phyloP scores from a whole-genome alignment of 2,797 vertebrate genomes.

The Gorsachius magnificus region DNA sequence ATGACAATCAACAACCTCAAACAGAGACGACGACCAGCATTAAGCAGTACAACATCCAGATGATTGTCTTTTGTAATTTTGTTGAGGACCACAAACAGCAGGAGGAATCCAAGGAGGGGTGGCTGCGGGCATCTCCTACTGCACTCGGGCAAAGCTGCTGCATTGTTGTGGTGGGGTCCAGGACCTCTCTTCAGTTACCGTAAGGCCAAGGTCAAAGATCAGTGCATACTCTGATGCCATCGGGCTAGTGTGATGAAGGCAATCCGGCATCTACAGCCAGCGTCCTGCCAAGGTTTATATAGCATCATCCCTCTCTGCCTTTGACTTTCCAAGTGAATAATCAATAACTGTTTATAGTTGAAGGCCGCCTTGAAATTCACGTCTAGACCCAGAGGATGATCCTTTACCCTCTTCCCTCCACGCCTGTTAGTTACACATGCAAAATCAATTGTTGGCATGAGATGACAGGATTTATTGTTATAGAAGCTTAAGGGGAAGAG shows the following conservation, averaged over 20 bases:
- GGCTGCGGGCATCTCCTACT: background rate
- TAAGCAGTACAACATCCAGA: conserved; percentile 42
- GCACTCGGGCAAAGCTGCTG: background rate
- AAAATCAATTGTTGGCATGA: background rate
- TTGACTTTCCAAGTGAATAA: conserved; percentile 44
- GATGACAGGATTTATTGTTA: background rate
- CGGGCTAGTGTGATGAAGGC: background rate
- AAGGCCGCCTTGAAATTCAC: conserved; percentile 36
- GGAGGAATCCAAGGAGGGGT: background rate
- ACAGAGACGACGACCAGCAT: conserved; percentile 28
- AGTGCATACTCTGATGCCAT: background rate
- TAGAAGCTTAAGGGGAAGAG: background rate
- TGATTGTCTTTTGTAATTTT: conserved; percentile 36
- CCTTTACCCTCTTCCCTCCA: background rate
- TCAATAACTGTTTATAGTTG: conserved; percentile 19
- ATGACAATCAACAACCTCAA: conserved; percentile 46
- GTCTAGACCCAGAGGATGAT: background rate
- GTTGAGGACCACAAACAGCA: background rate
- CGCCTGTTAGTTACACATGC: background rate
- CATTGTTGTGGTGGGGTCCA: background rate
- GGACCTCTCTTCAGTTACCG: background rate
- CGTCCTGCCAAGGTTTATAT: background rate
- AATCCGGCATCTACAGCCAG: background rate
- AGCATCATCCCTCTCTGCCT: background rate
- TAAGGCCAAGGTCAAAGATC: conserved; percentile 13